Conservation (phyloP, 2,888 invertebrate species). For the Drosophila hamatofila region DNA sequence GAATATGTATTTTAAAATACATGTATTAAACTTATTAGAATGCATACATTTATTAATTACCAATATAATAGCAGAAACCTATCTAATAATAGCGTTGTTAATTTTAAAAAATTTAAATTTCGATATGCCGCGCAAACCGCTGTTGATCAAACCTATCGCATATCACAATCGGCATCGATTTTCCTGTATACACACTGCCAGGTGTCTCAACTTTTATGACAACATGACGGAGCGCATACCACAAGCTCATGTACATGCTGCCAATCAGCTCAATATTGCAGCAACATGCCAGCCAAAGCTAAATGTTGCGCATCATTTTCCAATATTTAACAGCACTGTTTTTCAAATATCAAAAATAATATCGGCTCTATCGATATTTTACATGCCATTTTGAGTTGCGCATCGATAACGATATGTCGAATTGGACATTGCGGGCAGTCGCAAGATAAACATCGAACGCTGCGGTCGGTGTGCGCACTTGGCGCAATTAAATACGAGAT, state of each 20-base stretch:
- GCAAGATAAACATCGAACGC: constrained; percentile 40
- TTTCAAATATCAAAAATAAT: background rate
- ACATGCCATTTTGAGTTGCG: constrained; percentile 41
- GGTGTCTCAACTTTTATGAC: background rate
- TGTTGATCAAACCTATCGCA: background rate
- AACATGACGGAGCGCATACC: background rate
- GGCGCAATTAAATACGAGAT: constrained; percentile 38
- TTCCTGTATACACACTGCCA: background rate
- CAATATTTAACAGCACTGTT: constrained; percentile 21
- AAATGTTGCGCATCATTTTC: constrained; percentile 14
- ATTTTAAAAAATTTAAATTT: background rate
- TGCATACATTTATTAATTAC: too few relatives aligned
- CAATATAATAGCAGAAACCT: too few relatives aligned
- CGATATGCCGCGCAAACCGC: background rate
- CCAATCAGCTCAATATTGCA: background rate
- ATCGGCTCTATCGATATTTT: constrained; percentile 30
- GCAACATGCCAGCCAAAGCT: background rate
- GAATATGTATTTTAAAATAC: too few relatives aligned
- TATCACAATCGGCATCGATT: background rate
- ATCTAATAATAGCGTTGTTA: too few relatives aligned
- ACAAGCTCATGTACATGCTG: background rate
- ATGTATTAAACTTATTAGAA: too few relatives aligned
- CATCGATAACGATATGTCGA: constrained; percentile 38
- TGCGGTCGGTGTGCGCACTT: constrained; percentile 46
- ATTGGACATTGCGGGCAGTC: constrained; percentile 55